phyloP scores from a whole-genome alignment of 2,113 vertebrate genomes.

The Galeopterus variegatus region DNA sequence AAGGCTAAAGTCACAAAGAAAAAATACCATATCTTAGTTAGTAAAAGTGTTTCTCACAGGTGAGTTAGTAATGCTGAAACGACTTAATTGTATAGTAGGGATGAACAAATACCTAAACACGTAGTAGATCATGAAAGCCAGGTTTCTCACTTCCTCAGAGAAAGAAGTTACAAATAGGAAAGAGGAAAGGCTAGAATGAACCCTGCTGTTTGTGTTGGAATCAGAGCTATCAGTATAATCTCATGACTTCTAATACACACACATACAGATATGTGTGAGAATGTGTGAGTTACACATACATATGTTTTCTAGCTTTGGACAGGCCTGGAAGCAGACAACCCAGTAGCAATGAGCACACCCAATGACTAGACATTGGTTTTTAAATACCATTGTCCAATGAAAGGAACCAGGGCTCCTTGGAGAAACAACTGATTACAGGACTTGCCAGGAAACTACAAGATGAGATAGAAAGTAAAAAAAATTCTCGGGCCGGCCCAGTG shows the following conservation, averaged over 20 bases:
- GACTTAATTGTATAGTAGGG: background rate
- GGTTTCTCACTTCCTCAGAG: background rate
- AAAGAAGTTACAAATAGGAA: background rate
- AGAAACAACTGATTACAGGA: background rate
- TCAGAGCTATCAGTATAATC: background rate
- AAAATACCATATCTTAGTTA: background rate
- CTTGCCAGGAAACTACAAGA: background rate
- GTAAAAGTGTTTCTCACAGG: background rate
- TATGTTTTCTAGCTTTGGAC: background rate
- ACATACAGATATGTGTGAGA: background rate
- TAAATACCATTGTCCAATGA: slow-evolving; percentile 9
- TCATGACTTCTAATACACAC: background rate
- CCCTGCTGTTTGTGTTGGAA: background rate
- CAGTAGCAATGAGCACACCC: background rate
- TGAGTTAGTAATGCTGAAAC: background rate
- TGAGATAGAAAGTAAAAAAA: background rate
- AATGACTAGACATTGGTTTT: background rate
- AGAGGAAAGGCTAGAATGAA: background rate
- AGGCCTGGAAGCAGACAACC: background rate
- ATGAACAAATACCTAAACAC: background rate
- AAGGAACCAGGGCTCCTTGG: background rate
- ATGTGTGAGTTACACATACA: background rate
- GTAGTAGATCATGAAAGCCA: background rate
- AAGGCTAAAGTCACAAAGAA: background rate
- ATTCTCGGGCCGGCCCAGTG: no score